A percentile compares a stretch with the other conserved stretches of the same genome.
Evolutionary conservation across 1,140 invertebrate species (phyloP).

Genomic region (Lepeophtheirus salmonis): DNA sequence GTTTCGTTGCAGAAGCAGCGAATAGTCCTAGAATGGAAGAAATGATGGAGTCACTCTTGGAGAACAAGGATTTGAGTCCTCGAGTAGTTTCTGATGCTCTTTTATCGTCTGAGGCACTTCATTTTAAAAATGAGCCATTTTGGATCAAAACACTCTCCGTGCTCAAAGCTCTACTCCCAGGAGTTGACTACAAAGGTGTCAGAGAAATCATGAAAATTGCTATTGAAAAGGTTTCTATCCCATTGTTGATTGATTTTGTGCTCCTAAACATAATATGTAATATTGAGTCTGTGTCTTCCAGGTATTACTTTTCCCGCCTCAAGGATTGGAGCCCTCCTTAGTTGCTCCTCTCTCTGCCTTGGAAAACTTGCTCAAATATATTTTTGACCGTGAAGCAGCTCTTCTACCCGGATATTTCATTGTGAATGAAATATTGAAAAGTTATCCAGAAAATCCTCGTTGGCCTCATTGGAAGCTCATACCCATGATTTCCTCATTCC

Average conservation of each 20-base stretch:
- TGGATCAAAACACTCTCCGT: conserved; percentile 66
- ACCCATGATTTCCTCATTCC: conserved; percentile 60
- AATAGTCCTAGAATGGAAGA: not conserved
- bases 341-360: conserved; percentile 41
- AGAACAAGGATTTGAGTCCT: conserved; percentile 2
- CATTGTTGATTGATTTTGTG: too few relatives aligned
- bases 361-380: conserved; percentile 57
- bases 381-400: conserved; percentile 78
- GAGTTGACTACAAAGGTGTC: conserved; percentile 86
- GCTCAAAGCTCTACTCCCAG: conserved; percentile 60
- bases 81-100: conserved; percentile 34
- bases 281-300: too few relatives aligned
- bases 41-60: not conserved
- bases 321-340: not conserved
- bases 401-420: conserved; percentile 82
- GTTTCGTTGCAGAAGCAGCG: not conserved
- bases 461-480: conserved; percentile 84
- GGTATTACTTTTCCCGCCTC: too few relatives aligned
- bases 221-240: conserved; percentile 15
- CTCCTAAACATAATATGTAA: too few relatives aligned
- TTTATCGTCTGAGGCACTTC: conserved; percentile 30
- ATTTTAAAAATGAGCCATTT: conserved; percentile 29
- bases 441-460: conserved; percentile 52
- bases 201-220: conserved; percentile 68
- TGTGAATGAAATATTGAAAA: conserved; percentile 78